Percentiles rank a stretch among this genome's conserved stretches.
Conservation (phyloP, 2,888 invertebrate species). For the Ectemnius cavifrons region DNA sequence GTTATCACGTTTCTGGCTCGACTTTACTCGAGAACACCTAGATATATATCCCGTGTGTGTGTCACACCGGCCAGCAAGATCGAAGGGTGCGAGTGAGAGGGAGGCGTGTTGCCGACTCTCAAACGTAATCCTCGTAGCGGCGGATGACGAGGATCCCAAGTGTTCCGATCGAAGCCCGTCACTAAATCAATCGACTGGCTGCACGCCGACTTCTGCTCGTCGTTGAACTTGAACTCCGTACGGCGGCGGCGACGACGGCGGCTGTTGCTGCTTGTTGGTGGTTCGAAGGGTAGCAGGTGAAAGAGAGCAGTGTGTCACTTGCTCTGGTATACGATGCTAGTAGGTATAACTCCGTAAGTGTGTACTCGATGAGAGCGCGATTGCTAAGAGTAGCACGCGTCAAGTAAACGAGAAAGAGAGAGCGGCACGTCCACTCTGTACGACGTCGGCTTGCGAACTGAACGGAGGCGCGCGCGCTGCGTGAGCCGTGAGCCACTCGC, state of each 20-base stretch:
- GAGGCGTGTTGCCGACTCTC: too few relatives aligned
- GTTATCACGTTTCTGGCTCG: constrained; percentile 34
- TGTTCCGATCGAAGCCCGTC: not conserved
- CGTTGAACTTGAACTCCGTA: constrained; percentile 48
- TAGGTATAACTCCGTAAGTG: too few relatives aligned
- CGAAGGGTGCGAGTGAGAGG: too few relatives aligned
- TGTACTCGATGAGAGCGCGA: too few relatives aligned
- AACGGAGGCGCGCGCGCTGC: constrained; percentile 59
- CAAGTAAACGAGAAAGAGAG: constrained; percentile 9
- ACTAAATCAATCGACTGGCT: not conserved
- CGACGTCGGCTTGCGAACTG: constrained; percentile 71
- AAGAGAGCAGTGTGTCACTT: constrained; percentile 5
- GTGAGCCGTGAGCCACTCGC: constrained; percentile 58
- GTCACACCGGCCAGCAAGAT: too few relatives aligned
- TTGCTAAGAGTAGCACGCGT: not conserved
- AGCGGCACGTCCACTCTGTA: constrained; percentile 63
- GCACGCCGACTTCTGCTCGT: not conserved
- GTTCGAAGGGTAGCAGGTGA: constrained; percentile 32
- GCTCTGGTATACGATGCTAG: not conserved
- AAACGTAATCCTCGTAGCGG: not conserved
- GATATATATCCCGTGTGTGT: not conserved
- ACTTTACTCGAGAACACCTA: not conserved
- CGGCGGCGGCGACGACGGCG: not conserved
- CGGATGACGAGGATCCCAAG: not conserved
- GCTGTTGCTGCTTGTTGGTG: too few relatives aligned